Percentiles rank a stretch among this genome's conserved stretches.
phyloP scores from a whole-genome alignment of 1,140 invertebrate species.

The Hylaeus anthracinus region DNA sequence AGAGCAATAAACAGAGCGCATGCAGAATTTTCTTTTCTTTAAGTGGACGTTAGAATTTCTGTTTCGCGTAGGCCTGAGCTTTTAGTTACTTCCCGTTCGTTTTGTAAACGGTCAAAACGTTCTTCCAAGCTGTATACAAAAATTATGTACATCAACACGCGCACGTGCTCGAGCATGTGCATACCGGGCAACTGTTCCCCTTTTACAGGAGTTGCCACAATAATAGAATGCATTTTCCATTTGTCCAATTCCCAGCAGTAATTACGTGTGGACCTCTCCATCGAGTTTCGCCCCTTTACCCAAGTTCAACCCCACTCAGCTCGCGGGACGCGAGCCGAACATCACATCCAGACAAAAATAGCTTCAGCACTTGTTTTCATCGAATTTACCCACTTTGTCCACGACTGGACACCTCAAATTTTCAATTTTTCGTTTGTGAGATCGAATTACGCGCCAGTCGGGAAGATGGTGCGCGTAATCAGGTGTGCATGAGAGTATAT shows the following conservation, averaged over 20 bases:
- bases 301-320: not conserved
- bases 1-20: too few species aligned
- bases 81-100: too few species aligned
- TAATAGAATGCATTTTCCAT: slow-evolving; percentile 71
- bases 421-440: too few species aligned
- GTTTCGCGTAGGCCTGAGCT: too few species aligned
- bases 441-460: too few species aligned
- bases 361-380: slow-evolving; percentile 55
- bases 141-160: not conserved
- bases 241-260: slow-evolving; percentile 71
- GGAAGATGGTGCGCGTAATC: too few species aligned
- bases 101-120: too few species aligned
- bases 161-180: not conserved
- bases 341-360: slow-evolving; percentile 56
- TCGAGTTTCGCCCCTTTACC: slow-evolving; percentile 42
- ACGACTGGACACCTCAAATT: not conserved
- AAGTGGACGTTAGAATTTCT: too few species aligned
- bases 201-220: slow-evolving; percentile 53
- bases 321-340: not conserved
- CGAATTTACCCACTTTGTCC: slow-evolving; percentile 32
- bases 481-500: too few species aligned
- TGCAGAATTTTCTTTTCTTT: too few species aligned
- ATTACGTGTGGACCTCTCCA: slow-evolving; percentile 68
- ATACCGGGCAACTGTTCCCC: slow-evolving; percentile 12
- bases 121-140: too few species aligned